Evolutionary conservation across 2,797 vertebrate genomes (phyloP), one percentile per base, ranked within the genome.

Genomic region (Odontamblyopus rebecca): DNA sequence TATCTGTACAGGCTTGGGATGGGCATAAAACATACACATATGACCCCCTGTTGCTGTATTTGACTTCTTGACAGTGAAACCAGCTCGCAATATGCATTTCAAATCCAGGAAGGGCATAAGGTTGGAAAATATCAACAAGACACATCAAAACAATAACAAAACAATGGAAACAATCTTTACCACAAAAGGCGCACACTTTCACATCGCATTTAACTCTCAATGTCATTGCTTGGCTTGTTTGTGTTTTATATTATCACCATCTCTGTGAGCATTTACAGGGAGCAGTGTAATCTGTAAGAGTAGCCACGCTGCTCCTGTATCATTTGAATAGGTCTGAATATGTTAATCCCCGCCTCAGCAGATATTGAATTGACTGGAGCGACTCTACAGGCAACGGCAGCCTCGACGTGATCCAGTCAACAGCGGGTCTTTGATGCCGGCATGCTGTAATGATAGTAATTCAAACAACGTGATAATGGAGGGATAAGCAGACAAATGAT

Each of bases 381-480:
- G 63, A 82, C 89, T 89, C 91, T 88, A 88, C 87, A 75, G 90
- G 89, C 86, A 77, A 72, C 18, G 71, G 23, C 71, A 85, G 84
- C 82, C 70, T 8, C 74, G 9, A 62, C 71, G n/a, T 69, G 59
- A 85, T 88, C 83, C 84, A 68, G 85, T 87, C 81, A 68, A 86
- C 85, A 76, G 83, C 76, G 54, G 71, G 69, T 81, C 88, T 92
- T 91, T 89, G 86, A 89, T 88, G 87, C 82, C n/a, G 69, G 83
- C 71, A 66, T 71, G 77, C 75, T 85, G 88, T 92, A 92, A 93
- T 92, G 90, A 92, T 91, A 91, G 92, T 92, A 88, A 93, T 93
- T 92, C 87, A 91, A 88, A 89, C 88, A 88, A 89, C 87, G 81
- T 83, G 82, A 92, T 92, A 89, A 92, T 89, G 75, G 84, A 26